Base-by-base conservation (phyloP, 1,140 invertebrate species). In the Listronotus bonariensis region DNA sequence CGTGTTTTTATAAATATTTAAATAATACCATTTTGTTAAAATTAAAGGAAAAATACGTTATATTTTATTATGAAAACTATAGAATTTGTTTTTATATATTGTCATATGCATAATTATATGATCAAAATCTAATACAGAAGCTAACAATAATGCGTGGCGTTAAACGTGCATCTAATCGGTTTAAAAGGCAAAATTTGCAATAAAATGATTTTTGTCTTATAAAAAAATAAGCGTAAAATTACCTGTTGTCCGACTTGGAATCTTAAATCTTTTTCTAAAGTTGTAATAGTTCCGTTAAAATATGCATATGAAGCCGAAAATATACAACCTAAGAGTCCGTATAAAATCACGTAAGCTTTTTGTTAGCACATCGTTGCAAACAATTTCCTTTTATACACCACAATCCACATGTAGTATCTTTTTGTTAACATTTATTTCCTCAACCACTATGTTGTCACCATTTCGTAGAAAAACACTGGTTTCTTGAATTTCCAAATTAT, bases 231-330 rank as follows among this genome's bases (percentile, higher is more conserved):
- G n/a, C n/a, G n/a, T n/a, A n/a, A n/a, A n/a, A n/a, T n/a, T n/a
- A 87, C 88, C 90, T 54, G 88, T 89, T 34, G 87, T 88, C 76
- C 86, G 85, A 8, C 88, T 90, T 0, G 89, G 87, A 72, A 92
- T 91, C 71, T 89, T 90, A 74, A 90, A 93, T 66, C 90, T 82
- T 72, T 92, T 75, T 93, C 90, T 26, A 92, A 80, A 0, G 90
- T 93, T 32, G 89, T 90, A 42, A 92, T 87, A 6, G 88, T 90
- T 9, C 89, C 89, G 71, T 88, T 88, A 63, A 89, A 89, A 73
- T 92, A 92, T 1, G 89, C 85, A 71, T 87, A 91, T 62, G 87
- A 85, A 62, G 90, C 89, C n/a, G 86, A 86, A 69, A 90, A 89
- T 46, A 89, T 83, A 66, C 89, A 86, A 1, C 88, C 90, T 1